Evolutionary conservation across 2,113 vertebrate genomes (phyloP).

Genomic region (Stegastes partitus): DNA sequence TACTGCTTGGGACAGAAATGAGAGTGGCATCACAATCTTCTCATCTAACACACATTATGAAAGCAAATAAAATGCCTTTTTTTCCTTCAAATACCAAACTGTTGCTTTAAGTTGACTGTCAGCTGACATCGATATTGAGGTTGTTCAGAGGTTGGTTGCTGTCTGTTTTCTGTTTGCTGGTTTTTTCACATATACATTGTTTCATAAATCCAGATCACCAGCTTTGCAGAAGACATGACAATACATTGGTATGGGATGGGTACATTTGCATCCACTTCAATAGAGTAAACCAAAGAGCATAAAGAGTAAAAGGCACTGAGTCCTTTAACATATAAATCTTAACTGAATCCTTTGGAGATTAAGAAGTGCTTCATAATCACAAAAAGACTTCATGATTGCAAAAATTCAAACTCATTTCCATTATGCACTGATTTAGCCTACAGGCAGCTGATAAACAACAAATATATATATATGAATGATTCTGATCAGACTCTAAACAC

Average conservation of each 20-base stretch:
- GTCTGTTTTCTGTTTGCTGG: too few relatives aligned
- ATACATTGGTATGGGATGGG: not conserved
- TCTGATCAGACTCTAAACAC: not conserved
- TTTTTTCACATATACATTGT: too few relatives aligned
- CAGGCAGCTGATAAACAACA: too few relatives aligned
- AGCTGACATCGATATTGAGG: not conserved
- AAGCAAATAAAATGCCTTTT: not conserved
- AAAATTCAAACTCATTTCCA: not conserved
- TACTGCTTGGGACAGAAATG: too few relatives aligned
- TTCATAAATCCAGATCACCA: conserved; percentile 3
- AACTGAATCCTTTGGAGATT: conserved; percentile 6
- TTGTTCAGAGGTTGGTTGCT: too few relatives aligned
- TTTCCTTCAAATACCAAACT: not conserved
- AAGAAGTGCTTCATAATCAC: conserved; percentile 3
- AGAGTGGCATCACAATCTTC: too few relatives aligned
- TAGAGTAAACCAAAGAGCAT: not conserved
- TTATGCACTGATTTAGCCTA: conserved; percentile 4
- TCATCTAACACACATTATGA: too few relatives aligned
- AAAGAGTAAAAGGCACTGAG: not conserved
- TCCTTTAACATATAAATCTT: not conserved
- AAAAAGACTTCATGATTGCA: conserved; percentile 5
- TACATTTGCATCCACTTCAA: not conserved
- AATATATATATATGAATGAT: not conserved
- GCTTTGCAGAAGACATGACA: conserved; percentile 1
- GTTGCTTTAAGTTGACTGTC: conserved; percentile 16